phyloP scores from a whole-genome alignment of 1,140 invertebrate species.

The Apolygus lucorum region DNA sequence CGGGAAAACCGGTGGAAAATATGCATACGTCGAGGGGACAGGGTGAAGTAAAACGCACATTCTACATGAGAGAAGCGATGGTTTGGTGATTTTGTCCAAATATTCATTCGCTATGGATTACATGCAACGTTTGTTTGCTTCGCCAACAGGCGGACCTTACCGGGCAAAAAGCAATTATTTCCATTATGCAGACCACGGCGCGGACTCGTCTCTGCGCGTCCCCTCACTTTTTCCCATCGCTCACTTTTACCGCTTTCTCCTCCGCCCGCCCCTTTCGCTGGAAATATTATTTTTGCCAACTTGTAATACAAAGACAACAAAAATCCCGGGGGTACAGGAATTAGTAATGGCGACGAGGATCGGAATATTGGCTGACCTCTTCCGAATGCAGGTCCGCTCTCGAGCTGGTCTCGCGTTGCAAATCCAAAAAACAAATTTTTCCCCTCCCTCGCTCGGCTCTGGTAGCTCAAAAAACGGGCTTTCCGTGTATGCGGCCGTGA shows the following conservation, averaged over 20 bases:
- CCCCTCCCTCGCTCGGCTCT: too few species aligned
- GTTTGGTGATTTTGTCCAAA: slow-evolving; percentile 22
- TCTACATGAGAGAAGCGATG: neutral
- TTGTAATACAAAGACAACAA: slow-evolving; percentile 21
- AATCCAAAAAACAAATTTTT: neutral
- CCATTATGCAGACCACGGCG: slow-evolving; percentile 22
- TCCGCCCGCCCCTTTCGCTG: neutral
- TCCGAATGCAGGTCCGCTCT: neutral
- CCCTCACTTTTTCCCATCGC: neutral
- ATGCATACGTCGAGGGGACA: too few species aligned
- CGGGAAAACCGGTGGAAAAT: neutral
- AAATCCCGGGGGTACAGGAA: too few species aligned
- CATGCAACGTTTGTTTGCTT: neutral
- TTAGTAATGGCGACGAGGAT: slow-evolving; percentile 5
- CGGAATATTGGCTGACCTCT: neutral
- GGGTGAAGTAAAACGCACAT: neutral
- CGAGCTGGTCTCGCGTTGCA: neutral
- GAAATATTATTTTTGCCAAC: slow-evolving; percentile 10
- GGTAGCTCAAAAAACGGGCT: too few species aligned
- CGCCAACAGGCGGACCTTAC: neutral
- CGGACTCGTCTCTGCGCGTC: neutral
- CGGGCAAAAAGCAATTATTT: slow-evolving; percentile 24
- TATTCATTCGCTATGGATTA: slow-evolving; percentile 28
- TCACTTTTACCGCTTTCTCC: slow-evolving; percentile 2
- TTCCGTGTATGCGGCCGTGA: too few species aligned